phyloP scores from a whole-genome alignment of 1,140 invertebrate genomes.

The Trichomalopsis sarcophagae region DNA sequence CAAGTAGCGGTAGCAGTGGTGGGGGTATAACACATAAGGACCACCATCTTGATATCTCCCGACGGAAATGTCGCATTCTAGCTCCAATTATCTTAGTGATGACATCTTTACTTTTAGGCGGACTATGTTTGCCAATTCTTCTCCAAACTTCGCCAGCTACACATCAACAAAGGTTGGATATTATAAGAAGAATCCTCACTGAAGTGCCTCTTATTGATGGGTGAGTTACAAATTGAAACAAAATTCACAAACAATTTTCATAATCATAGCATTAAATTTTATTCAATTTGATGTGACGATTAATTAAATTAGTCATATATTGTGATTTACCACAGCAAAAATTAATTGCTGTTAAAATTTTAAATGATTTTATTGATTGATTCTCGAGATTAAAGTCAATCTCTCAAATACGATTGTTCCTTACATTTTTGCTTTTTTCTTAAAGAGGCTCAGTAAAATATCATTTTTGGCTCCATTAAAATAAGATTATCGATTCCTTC shows the following conservation, averaged over 20 bases:
- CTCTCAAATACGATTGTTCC: no score
- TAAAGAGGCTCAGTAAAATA: no score
- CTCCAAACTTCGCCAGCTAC: slow-evolving; percentile 73
- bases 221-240: slow-evolving; percentile 64
- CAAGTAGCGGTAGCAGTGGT: slow-evolving; percentile 67
- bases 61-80: slow-evolving; percentile 71
- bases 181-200: slow-evolving; percentile 77
- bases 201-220: slow-evolving; percentile 80
- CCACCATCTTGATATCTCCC: slow-evolving; percentile 64
- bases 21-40: slow-evolving; percentile 58
- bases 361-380: no score
- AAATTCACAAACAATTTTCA: background rate
- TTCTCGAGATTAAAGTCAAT: no score
- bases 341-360: no score
- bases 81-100: slow-evolving; percentile 72
- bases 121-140: slow-evolving; percentile 73
- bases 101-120: slow-evolving; percentile 71
- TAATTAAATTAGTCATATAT: no score
- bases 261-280: no score
- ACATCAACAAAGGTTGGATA: slow-evolving; percentile 74
- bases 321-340: no score
- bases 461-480: no score
- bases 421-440: no score
- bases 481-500: no score
- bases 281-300: no score